These are phyloP conservation scores for Muricea muricata DNA, from an alignment of 92 coral and sea anemone genomes.

Conservation along the genomic window DNA sequence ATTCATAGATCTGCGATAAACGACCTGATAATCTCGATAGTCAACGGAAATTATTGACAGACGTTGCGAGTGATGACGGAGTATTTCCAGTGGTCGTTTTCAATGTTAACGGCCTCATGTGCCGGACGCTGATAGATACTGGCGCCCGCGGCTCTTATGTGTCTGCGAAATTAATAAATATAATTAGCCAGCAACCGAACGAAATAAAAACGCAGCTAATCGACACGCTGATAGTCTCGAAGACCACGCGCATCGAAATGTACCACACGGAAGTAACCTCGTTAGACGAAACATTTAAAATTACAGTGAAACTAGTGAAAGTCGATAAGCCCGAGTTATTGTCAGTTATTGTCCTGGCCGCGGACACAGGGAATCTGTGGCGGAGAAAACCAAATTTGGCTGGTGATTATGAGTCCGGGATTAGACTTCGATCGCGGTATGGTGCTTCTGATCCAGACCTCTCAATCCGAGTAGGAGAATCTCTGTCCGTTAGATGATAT, in stretches of 20 bases:
- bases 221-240: slow-evolving; percentile 32
- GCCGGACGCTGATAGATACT: slow-evolving; percentile 14
- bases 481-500: too few relatives aligned
- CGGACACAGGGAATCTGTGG: too few relatives aligned
- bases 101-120: neutral
- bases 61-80: slow-evolving; percentile 21
- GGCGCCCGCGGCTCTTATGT: slow-evolving; percentile 43
- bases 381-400: too few relatives aligned
- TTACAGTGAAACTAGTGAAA: slow-evolving; percentile 25
- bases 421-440: too few relatives aligned
- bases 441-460: too few relatives aligned
- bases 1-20: slow-evolving; percentile 2
- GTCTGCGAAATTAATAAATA: slow-evolving; percentile 18
- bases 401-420: too few relatives aligned
- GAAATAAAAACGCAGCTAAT: slow-evolving; percentile 28
- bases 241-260: slow-evolving; percentile 31
- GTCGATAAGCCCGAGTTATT: too few relatives aligned
- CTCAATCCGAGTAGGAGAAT: too few relatives aligned
- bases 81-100: slow-evolving; percentile 14
- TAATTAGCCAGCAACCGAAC: slow-evolving; percentile 5
- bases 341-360: too few relatives aligned
- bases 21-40: neutral
- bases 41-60: neutral
- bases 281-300: slow-evolving; percentile 5
- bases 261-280: slow-evolving; percentile 37